A percentile compares a stretch with the other conserved stretches of the same genome.
These are phyloP conservation scores for Mesitornis unicolor DNA, from an alignment of 2,113 vertebrate genomes.

Conservation along the genomic window DNA sequence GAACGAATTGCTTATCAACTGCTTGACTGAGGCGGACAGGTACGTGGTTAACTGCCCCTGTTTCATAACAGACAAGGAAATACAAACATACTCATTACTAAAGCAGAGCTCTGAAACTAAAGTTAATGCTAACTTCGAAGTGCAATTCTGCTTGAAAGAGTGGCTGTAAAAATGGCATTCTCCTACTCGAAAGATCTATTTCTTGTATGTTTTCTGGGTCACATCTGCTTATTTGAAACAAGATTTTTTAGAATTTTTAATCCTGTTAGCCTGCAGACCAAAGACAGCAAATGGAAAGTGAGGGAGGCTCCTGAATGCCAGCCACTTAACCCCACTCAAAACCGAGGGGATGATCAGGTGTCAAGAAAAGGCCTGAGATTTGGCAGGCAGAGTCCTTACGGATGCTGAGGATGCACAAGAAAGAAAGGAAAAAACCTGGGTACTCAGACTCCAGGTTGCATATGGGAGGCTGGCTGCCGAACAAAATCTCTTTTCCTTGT, in stretches of 20 bases:
- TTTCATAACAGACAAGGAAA: conserved; percentile 13
- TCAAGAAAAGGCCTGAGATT: conserved; percentile 55
- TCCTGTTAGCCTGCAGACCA: conserved; percentile 64
- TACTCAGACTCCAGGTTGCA: conserved; percentile 63
- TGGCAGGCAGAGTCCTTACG: conserved; percentile 55
- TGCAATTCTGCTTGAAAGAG: conserved; percentile 57
- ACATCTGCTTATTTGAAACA: conserved; percentile 68
- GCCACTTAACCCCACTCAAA: conserved; percentile 59
- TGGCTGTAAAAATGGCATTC: conserved; percentile 69
- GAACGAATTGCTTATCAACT: neutral
- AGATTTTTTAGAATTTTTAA: conserved; percentile 67
- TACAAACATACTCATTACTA: conserved; percentile 21
- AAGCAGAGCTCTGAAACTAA: conserved; percentile 25
- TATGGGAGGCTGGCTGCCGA: conserved; percentile 62
- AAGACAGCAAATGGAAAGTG: conserved; percentile 57
- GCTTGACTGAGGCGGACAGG: neutral
- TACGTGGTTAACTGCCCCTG: neutral
- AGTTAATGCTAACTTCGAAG: conserved; percentile 51
- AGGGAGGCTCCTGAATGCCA: conserved; percentile 60
- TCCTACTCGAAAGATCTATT: conserved; percentile 69
- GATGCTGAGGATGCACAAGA: conserved; percentile 41
- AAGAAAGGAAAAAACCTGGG: conserved; percentile 64
- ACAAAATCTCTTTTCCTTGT: conserved; percentile 64
- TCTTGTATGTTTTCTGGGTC: conserved; percentile 68
- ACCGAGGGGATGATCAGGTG: conserved; percentile 62